These are phyloP conservation scores for Saccostrea cuccullata DNA, from an alignment of 1,140 invertebrate species.

Conservation along the genomic window DNA sequence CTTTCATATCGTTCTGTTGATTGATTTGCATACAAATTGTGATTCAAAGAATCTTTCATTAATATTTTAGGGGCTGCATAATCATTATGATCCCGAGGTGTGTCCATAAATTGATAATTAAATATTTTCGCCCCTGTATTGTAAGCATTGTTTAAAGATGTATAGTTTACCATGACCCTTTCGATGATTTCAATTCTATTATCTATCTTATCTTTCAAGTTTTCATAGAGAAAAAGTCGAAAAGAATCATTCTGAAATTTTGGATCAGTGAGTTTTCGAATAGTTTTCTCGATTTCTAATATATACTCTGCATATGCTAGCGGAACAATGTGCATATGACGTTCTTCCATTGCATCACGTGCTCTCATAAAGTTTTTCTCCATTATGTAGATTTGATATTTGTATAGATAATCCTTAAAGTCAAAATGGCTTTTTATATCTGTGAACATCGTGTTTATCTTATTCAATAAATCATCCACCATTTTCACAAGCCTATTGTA, in stretches of 20 bases:
- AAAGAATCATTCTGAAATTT: constrained; percentile 37
- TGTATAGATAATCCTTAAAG: constrained; percentile 60
- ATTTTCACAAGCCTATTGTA: neutral
- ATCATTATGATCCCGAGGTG: constrained; percentile 53
- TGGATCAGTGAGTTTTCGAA: constrained; percentile 45
- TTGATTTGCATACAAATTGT: constrained; percentile 56
- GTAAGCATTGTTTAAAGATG: constrained; percentile 60
- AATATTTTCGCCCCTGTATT: constrained; percentile 57
- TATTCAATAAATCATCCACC: neutral
- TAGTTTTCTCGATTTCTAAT: constrained; percentile 54
- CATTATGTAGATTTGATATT: constrained; percentile 62
- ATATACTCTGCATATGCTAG: constrained; percentile 60
- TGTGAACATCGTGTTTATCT: neutral
- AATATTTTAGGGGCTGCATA: constrained; percentile 56
- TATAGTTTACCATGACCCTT: constrained; percentile 59
- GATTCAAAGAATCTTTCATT: constrained; percentile 47
- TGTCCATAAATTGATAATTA: constrained; percentile 52
- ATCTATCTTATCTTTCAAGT: constrained; percentile 51
- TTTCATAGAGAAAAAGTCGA: constrained; percentile 54
- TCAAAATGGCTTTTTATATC: constrained; percentile 40
- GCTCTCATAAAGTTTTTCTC: constrained; percentile 66
- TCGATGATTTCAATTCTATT: constrained; percentile 57
- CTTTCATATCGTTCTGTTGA: constrained; percentile 47
- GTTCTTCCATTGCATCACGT: constrained; percentile 66
- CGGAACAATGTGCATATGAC: constrained; percentile 58